Conservation (phyloP, 1,140 invertebrate species). For the Drosophila prosaltans region DNA sequence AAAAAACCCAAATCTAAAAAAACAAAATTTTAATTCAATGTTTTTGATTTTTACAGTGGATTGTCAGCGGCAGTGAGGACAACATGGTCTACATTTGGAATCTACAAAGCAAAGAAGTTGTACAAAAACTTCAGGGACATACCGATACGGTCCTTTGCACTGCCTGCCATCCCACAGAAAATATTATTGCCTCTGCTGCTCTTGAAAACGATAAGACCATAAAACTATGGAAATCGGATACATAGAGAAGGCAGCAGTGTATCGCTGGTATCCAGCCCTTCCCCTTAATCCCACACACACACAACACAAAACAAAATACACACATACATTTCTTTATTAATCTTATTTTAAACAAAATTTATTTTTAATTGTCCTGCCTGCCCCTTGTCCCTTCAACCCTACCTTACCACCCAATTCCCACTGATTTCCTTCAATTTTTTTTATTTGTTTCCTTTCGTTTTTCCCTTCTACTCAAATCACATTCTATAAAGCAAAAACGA, state of each 20-base stretch:
- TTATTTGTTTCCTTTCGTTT: not conserved
- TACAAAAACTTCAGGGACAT: slow-evolving; percentile 98
- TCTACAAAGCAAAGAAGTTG: slow-evolving; percentile 99
- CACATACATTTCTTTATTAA: slow-evolving; percentile 46
- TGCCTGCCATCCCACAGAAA: slow-evolving; percentile 99
- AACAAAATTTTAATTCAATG: not conserved
- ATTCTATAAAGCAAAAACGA: slow-evolving; percentile 25
- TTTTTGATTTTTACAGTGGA: slow-evolving; percentile 88
- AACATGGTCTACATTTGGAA: slow-evolving; percentile 99
- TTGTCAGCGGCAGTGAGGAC: slow-evolving; percentile 99
- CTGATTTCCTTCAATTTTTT: not conserved
- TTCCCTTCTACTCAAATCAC: slow-evolving; percentile 40
- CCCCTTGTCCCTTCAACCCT: not conserved
- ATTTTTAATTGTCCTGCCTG: slow-evolving; percentile 21
- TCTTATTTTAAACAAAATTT: slow-evolving; percentile 24
- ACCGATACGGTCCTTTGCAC: slow-evolving; percentile 99
- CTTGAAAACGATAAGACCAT: slow-evolving; percentile 99
- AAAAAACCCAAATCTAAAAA: not conserved
- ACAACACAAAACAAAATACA: slow-evolving; percentile 25
- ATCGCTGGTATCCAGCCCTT: slow-evolving; percentile 55
- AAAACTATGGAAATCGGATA: slow-evolving; percentile 99
- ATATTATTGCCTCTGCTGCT: slow-evolving; percentile 99
- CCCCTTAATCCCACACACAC: slow-evolving; percentile 8
- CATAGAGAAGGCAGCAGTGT: slow-evolving; percentile 85
- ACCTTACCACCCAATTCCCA: not conserved